Base-by-base conservation (phyloP, 2,113 vertebrate species). In the Nannobrachium achirus region DNA sequence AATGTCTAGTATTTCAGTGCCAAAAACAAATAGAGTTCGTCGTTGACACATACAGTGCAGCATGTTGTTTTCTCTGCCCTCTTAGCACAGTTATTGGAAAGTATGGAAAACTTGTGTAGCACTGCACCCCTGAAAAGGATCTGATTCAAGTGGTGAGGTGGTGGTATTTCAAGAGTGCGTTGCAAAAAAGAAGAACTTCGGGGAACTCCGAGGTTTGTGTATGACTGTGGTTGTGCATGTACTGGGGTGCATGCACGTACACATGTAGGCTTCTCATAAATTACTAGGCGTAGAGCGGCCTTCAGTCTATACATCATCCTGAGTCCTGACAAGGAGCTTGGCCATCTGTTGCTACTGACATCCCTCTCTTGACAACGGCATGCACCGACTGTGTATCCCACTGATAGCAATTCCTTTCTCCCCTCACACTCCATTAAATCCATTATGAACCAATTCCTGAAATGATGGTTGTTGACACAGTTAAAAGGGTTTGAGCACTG, bases 271-370 rank as follows among this genome's bases (percentile, higher is more conserved):
- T 33, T 33, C 25, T 33, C 25, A 5, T 33, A 33, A 33, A 33
- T 33, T 33, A 33, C 25, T 33, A 33, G 25, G 25, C 25, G 6
- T 33, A 33, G 25, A 33, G 25, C 25, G 25, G 25, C 25, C 25
- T 33, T 33, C 25, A 33, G 46, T 48, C n/a, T 57, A 33, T 10
- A 64, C 40, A 56, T 42, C 7, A 13, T n/a, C 16, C 13, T 25
- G 25, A 41, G 6, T 33, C 25, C 25, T 33, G 60, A 45, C 10
- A 18, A 18, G 40, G n/a, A 78, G 7, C 18, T 39, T 2, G 3
- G 39, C 33, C 46, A 18, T 50, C 55, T 59, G 82, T 81, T 87
- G 63, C 79, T 68, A 63, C 25, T 56, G 83, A 57, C 8, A 11
- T 45, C 9, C 1, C 1, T 65, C 15, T 60, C 20, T 33, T 63